Base-by-base conservation (phyloP, 2,888 invertebrate genomes). In the Scaptomyza reducta region DNA sequence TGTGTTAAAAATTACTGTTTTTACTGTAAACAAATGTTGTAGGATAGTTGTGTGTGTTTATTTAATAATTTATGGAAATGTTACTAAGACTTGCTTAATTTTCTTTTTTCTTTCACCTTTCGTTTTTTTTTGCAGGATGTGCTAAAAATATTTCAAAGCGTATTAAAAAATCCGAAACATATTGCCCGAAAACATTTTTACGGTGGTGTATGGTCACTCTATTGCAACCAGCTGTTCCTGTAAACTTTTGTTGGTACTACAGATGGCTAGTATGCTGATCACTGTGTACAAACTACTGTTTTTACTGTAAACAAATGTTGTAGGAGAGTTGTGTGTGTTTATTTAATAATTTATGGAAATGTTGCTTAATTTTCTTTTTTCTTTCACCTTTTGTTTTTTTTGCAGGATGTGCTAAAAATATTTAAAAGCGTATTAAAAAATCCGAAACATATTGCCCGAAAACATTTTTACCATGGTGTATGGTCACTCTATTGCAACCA, bases 151-250 rank as follows among this genome's bases (percentile, higher is more conserved):
- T n/a, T 29, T 0, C 11, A 33, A 13, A 33, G 6, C 27, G 6
- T 27, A 27, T 27, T 27, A n/a, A 33, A n/a, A 33, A 13, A 33
- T n/a, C n/a, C n/a, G n/a, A n/a, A n/a, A n/a, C n/a, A n/a, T n/a
- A n/a, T n/a, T 9, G 22, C 6, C 27, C 6, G 6, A 27, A 2
- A 27, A 27, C 6, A 27, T 27, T 27, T 27, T 1, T 6, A 27
- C 27, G 1, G 1, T 10, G 9, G 29, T 29, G 29, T 6, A 29
- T 29, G 29, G 29, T 29, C 29, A 29, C 29, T 6, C 27, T 33
- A 22, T 1, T 22, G n/a, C 92, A n/a, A 92, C 92, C 92, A 92
- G n/a, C n/a, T n/a, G n/a, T 92, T 29, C 57, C 79, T 45, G 2
- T 29, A 10, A n/a, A 53, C 6, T 27, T 41, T 27, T 60, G n/a